Percentiles rank a stretch among this genome's conserved stretches.
phyloP scores from a whole-genome alignment of 2,113 vertebrate genomes.

The Crotalus tigris region DNA sequence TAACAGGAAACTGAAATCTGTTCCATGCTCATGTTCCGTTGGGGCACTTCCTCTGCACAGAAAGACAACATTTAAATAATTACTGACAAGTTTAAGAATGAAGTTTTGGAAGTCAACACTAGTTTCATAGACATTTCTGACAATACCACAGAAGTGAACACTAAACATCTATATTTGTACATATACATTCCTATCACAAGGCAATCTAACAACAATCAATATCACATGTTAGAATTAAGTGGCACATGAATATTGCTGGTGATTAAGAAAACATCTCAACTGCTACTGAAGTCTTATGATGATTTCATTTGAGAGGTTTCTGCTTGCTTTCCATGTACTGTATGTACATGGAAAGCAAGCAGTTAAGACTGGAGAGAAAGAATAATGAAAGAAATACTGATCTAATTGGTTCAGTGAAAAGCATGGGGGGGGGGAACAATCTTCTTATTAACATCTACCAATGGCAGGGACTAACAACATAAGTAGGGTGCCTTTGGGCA shows the following conservation, averaged over 20 bases:
- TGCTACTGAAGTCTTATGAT: not conserved
- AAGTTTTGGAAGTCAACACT: not conserved
- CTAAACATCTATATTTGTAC: not conserved
- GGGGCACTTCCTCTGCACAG: slow-evolving; percentile 70
- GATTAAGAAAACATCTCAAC: not conserved
- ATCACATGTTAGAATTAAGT: not conserved
- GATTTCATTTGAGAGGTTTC: not conserved
- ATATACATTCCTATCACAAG: too few relatives aligned
- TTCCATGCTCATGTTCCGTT: slow-evolving; percentile 76
- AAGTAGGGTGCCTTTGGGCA: not conserved
- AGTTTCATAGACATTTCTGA: not conserved
- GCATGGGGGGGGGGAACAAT: not conserved
- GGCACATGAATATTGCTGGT: not conserved
- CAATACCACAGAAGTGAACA: not conserved
- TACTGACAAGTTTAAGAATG: not conserved
- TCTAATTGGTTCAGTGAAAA: not conserved
- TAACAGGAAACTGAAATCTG: slow-evolving; percentile 83
- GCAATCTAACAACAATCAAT: not conserved
- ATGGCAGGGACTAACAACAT: too few relatives aligned
- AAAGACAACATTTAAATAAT: slow-evolving; percentile 31
- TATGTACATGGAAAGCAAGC: not conserved
- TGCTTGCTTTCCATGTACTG: too few relatives aligned
- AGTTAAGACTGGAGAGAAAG: not conserved
- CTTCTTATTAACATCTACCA: not conserved
- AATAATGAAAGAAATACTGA: too few relatives aligned